Evolutionary conservation across 2,113 vertebrate genomes (phyloP).

Genomic region (Gasterosteus aculeatus): DNA sequence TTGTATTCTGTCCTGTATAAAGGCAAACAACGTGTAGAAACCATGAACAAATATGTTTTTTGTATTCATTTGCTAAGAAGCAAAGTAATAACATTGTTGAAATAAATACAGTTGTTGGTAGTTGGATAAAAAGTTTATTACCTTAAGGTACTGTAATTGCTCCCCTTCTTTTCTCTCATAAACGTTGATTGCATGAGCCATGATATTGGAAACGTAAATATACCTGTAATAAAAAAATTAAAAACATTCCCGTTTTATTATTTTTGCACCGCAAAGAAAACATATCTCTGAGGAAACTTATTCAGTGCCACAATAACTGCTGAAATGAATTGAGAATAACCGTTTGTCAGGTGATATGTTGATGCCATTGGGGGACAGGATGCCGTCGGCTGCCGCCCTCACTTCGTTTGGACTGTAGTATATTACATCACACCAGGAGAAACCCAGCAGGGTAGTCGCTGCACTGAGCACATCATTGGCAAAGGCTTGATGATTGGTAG

Average conservation of each 20-base stretch:
- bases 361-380: slow-evolving; percentile 87
- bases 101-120: neutral
- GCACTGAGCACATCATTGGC: slow-evolving; percentile 42
- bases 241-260: neutral
- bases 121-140: slow-evolving; percentile 56
- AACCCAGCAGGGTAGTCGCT: slow-evolving; percentile 75
- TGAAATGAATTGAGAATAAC: slow-evolving; percentile 53
- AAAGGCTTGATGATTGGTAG: slow-evolving; percentile 88
- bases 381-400: slow-evolving; percentile 83
- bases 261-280: neutral
- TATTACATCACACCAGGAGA: slow-evolving; percentile 82
- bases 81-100: neutral
- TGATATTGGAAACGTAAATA: slow-evolving; percentile 84
- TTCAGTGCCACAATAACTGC: neutral
- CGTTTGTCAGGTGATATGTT: slow-evolving; percentile 86
- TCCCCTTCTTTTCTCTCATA: slow-evolving; percentile 84
- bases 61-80: neutral
- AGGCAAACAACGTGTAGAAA: neutral
- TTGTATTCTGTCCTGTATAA: neutral
- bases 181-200: slow-evolving; percentile 78
- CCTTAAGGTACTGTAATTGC: slow-evolving; percentile 84
- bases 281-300: slow-evolving; percentile 34
- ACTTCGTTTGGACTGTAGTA: slow-evolving; percentile 89
- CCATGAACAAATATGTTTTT: neutral
- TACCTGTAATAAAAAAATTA: slow-evolving; percentile 74